Percentiles rank a stretch among this genome's conserved stretches.
Conservation (phyloP, 2,113 vertebrate species). For the Polypterus senegalus region DNA sequence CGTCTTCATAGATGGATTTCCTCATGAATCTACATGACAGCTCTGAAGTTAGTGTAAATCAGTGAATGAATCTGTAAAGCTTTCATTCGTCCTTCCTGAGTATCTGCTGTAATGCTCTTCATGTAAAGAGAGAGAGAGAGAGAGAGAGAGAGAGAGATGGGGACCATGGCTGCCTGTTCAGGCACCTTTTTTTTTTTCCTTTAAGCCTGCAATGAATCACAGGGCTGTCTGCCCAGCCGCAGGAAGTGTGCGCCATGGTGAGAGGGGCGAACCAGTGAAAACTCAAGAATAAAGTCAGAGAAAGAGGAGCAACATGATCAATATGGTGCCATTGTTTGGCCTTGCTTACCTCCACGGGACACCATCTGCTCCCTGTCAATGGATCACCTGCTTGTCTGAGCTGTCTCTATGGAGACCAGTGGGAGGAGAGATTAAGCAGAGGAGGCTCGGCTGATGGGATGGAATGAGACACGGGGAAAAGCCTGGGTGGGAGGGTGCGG, state of each 20-base stretch:
- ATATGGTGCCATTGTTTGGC: slow-evolving; percentile 77
- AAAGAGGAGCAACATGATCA: slow-evolving; percentile 69
- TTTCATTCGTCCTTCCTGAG: slow-evolving; percentile 17
- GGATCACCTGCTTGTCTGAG: slow-evolving; percentile 95
- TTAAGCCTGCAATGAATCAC: slow-evolving; percentile 2
- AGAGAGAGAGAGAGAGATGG: slow-evolving; percentile 13
- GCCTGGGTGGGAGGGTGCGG: slow-evolving; percentile 19
- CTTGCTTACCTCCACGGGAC: slow-evolving; percentile 83
- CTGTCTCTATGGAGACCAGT: slow-evolving; percentile 69
- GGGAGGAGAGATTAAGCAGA: slow-evolving; percentile 43
- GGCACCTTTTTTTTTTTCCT: neutral
- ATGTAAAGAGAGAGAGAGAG: slow-evolving; percentile 3
- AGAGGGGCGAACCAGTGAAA: slow-evolving; percentile 24
- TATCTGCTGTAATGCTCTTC: neutral
- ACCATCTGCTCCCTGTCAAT: slow-evolving; percentile 99
- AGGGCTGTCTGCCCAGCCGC: slow-evolving; percentile 4
- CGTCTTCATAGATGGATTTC: slow-evolving; percentile 27
- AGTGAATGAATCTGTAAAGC: slow-evolving; percentile 43
- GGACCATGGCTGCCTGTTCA: neutral
- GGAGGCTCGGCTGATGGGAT: slow-evolving; percentile 35
- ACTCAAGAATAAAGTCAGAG: slow-evolving; percentile 33
- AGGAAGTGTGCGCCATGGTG: slow-evolving; percentile 18
- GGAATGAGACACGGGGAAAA: slow-evolving; percentile 24
- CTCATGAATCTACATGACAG: slow-evolving; percentile 65
- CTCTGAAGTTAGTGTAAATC: slow-evolving; percentile 61